These are phyloP conservation scores for Drosophila elegans DNA, from an alignment of 1,140 invertebrate genomes.

Conservation along the genomic window DNA sequence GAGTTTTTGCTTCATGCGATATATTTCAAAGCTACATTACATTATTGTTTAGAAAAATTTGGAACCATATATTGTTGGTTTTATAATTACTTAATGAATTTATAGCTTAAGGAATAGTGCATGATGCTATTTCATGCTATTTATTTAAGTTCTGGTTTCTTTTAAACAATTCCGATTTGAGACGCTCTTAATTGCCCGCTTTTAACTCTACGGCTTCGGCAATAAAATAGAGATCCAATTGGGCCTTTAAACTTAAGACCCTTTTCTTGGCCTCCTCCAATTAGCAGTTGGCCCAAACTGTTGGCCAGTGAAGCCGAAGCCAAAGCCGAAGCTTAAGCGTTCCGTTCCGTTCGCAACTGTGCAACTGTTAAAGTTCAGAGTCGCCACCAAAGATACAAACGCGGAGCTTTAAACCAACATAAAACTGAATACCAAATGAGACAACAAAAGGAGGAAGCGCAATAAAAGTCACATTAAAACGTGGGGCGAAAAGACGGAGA, in stretches of 20 bases:
- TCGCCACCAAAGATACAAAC: slow-evolving; percentile 38
- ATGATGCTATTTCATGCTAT: too few species aligned
- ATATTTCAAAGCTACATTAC: too few species aligned
- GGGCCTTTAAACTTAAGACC: slow-evolving; percentile 13
- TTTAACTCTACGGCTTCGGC: slow-evolving; percentile 34
- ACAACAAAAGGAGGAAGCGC: slow-evolving; percentile 71
- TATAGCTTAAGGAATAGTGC: too few species aligned
- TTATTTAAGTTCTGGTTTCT: not conserved
- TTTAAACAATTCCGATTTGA: not conserved
- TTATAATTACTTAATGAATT: too few species aligned
- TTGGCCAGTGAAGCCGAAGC: slow-evolving; percentile 24
- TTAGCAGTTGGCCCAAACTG: slow-evolving; percentile 36
- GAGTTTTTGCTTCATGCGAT: too few species aligned
- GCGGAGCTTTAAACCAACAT: slow-evolving; percentile 52
- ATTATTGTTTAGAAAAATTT: too few species aligned
- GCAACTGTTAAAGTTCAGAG: slow-evolving; percentile 49
- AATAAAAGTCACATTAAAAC: slow-evolving; percentile 83
- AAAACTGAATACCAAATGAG: slow-evolving; percentile 79
- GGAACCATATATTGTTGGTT: too few species aligned
- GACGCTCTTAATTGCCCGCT: slow-evolving; percentile 11
- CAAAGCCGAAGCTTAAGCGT: too few species aligned
- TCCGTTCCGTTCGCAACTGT: slow-evolving; percentile 23
- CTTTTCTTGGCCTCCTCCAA: slow-evolving; percentile 30
- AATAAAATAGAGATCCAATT: slow-evolving; percentile 35
- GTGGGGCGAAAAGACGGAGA: slow-evolving; percentile 34